Base-by-base conservation (phyloP, 1,140 invertebrate species). In the Ephestia elutella region DNA sequence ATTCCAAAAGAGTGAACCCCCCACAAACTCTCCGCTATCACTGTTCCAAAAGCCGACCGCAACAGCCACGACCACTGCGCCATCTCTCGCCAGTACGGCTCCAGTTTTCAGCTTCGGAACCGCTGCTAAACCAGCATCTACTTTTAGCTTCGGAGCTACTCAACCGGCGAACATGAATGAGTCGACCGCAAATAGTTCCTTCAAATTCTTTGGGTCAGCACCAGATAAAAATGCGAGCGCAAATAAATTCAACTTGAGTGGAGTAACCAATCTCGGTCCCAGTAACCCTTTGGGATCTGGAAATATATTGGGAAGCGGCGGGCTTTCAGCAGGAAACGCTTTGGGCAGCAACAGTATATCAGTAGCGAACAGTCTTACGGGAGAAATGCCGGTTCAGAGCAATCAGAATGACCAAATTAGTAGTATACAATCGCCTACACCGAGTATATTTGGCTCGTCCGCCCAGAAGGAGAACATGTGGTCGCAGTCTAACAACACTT, bases 91-190 rank as follows among this genome's bases (percentile, higher is more conserved):
- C 17, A 19, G 74, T 3, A 32, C 69, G n/a, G 49, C 68, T 11
- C 67, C 80, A 25, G 35, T 81, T 32, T 86, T 83, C 55, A 80
- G 66, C 63, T 83, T 86, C 56, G 71, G 71, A 5, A 58, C 35
- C 11, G 74, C 63, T 50, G 49, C 15, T 7, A 15, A 54, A 35
- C 62, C 50, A 58, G 64, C 49, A 58, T 9, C 50, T 10, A 17
- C 61, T 21, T 82, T 84, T 49, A 71, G 64, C 15, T 84, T 82
- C 65, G 72, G 75, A 10, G 63, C 8, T 25, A n/a, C 20, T n/a
- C 38, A 44, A 44, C 7, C 38, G 10, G 20, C 17, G 63, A 75
- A 70, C 51, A 70, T 70, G 54, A 59, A 60, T 35, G 71, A 73
- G 15, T 50, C 55, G 35, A 49, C 67, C 17, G 30, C 68, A 5